phyloP scores from a whole-genome alignment of 2,113 vertebrate genomes.

The Ia io region DNA sequence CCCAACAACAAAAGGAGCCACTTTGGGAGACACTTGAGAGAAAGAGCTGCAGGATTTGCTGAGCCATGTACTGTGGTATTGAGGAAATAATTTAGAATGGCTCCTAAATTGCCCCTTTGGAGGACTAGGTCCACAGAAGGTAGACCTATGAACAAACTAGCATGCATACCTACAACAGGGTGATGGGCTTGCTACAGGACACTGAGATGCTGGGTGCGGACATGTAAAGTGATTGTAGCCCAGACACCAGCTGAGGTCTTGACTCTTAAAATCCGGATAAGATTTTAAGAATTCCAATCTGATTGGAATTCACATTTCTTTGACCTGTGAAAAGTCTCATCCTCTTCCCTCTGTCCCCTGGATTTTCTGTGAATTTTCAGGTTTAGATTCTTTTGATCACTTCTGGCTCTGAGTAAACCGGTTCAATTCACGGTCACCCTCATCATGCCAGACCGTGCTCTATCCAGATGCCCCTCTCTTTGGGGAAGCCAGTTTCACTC shows the following conservation, averaged over 20 bases:
- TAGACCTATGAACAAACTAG: not conserved
- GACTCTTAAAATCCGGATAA: not conserved
- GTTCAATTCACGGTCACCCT: not conserved
- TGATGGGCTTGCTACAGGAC: not conserved
- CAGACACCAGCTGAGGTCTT: not conserved
- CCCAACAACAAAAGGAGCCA: not conserved
- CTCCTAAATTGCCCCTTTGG: not conserved
- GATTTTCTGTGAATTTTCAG: not conserved
- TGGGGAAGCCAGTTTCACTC: not conserved
- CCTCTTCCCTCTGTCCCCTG: not conserved
- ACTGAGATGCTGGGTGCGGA: not conserved
- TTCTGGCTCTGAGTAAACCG: not conserved
- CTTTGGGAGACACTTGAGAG: not conserved
- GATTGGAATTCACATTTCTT: not conserved
- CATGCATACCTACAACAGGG: accelerated
- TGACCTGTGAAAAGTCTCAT: not conserved
- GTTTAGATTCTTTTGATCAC: not conserved
- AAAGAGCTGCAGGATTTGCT: not conserved
- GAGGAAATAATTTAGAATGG: not conserved
- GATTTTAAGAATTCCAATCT: not conserved
- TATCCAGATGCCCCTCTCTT: not conserved
- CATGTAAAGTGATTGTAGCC: not conserved
- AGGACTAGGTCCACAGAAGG: not conserved
- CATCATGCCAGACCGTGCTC: not conserved
- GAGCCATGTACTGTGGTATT: not conserved